These are phyloP conservation scores for Drosophila obscura DNA, from an alignment of 1,140 invertebrate genomes.

Conservation along the genomic window DNA sequence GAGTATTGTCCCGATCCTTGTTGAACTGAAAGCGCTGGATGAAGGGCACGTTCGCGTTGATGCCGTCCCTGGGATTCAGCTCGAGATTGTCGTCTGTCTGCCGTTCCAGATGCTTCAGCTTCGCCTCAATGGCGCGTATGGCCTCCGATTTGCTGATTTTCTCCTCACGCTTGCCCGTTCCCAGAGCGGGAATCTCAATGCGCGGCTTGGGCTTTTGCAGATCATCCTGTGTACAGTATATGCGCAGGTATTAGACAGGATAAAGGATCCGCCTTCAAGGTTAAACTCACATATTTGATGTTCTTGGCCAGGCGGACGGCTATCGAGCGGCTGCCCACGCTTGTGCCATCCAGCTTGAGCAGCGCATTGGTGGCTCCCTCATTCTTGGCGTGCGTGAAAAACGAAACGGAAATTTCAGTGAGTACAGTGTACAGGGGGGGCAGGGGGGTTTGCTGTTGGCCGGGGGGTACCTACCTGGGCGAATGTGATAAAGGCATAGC, in stretches of 20 bases:
- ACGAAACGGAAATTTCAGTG: background rate
- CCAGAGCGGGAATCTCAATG: slow-evolving; percentile 90
- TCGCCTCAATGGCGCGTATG: slow-evolving; percentile 94
- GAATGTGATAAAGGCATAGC: slow-evolving; percentile 97
- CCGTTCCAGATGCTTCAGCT: slow-evolving; percentile 91
- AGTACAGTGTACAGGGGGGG: background rate
- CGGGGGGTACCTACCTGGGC: slow-evolving; percentile 67
- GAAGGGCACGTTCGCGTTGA: slow-evolving; percentile 86
- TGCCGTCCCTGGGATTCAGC: slow-evolving; percentile 85
- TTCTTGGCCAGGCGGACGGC: slow-evolving; percentile 93
- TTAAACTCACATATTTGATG: slow-evolving; percentile 86
- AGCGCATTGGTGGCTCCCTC: slow-evolving; percentile 85
- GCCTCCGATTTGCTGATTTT: slow-evolving; percentile 90
- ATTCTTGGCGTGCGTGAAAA: slow-evolving; percentile 30
- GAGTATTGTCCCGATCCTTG: slow-evolving; percentile 82
- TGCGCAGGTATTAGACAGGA: background rate
- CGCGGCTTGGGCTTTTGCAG: slow-evolving; percentile 89
- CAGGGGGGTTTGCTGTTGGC: too few relatives aligned
- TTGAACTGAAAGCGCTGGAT: slow-evolving; percentile 85
- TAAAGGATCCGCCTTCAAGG: fast-evolving
- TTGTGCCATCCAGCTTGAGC: slow-evolving; percentile 89
- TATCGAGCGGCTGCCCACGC: slow-evolving; percentile 90
- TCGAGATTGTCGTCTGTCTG: slow-evolving; percentile 90
- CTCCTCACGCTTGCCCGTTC: slow-evolving; percentile 88
- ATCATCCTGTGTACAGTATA: slow-evolving; percentile 86